Percentiles rank a stretch among this genome's conserved stretches.
These are phyloP conservation scores for Anoplopoma fimbria DNA, from an alignment of 2,113 vertebrate genomes.

Conservation along the genomic window DNA sequence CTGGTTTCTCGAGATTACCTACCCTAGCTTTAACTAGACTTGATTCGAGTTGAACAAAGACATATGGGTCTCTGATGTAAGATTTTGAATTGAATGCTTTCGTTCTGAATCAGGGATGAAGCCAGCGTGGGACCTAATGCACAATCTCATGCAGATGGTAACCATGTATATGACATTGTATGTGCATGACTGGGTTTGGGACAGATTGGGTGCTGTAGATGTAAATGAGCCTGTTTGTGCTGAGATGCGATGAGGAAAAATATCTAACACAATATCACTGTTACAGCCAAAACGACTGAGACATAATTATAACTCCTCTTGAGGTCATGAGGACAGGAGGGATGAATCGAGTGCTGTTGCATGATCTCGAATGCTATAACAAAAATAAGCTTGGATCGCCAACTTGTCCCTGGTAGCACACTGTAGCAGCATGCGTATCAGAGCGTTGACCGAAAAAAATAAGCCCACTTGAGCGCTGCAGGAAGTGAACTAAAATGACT, in stretches of 20 bases:
- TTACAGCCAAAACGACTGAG: background rate
- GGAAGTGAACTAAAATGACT: too few species aligned
- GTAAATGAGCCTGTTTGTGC: background rate
- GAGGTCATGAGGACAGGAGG: background rate
- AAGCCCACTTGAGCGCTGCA: constrained; percentile 12
- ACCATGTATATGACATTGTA: background rate
- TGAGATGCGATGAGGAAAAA: background rate
- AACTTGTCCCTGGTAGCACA: background rate
- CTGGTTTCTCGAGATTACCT: too few species aligned
- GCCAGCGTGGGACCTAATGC: background rate
- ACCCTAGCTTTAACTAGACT: background rate
- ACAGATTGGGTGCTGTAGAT: background rate
- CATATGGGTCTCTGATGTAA: background rate
- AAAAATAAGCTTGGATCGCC: background rate
- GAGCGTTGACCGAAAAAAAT: background rate
- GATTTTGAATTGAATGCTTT: background rate
- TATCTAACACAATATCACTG: background rate
- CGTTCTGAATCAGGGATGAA: background rate
- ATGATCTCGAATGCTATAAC: background rate
- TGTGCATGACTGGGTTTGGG: background rate
- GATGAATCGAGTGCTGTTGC: background rate
- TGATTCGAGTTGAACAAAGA: background rate
- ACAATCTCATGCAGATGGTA: background rate
- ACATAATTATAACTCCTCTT: constrained; percentile 2
- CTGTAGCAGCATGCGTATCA: constrained; percentile 1